Evolutionary conservation across 2,888 invertebrate species (phyloP).

Genomic region (Lathronympha strigana): DNA sequence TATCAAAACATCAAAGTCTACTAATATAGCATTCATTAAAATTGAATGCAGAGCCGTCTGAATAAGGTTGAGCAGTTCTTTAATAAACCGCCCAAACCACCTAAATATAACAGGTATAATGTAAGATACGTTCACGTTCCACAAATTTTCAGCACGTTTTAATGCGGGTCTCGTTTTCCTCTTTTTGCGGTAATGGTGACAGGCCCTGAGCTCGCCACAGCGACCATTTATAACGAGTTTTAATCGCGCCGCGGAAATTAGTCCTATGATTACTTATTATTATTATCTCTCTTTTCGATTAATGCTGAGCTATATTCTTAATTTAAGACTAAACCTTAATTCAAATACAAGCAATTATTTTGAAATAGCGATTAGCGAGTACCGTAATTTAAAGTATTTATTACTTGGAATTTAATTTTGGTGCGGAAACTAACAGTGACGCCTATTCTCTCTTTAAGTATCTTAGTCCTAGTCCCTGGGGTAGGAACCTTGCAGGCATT

Average conservation of each 20-base stretch:
- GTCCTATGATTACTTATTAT: constrained; percentile 60
- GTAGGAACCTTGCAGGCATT: no score
- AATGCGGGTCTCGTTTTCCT: constrained; percentile 61
- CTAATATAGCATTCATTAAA: constrained; percentile 17
- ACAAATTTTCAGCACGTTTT: constrained; percentile 62
- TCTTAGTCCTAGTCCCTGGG: no score
- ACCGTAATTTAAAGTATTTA: no score
- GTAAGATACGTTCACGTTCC: constrained; percentile 48
- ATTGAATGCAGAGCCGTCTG: constrained; percentile 25
- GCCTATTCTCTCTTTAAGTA: no score
- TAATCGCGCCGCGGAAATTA: constrained; percentile 72
- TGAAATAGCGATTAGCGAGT: no score
- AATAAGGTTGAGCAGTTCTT: constrained; percentile 14
- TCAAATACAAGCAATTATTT: no score
- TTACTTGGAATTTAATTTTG: background rate
- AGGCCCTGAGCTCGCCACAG: constrained; percentile 58
- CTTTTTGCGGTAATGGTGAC: constrained; percentile 71
- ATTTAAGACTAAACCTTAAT: no score
- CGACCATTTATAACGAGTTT: constrained; percentile 71
- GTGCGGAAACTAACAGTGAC: background rate
- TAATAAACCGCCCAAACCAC: constrained; percentile 23
- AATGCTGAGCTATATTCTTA: no score
- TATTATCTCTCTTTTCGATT: constrained; percentile 48
- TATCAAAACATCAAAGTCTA: background rate
- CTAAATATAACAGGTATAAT: constrained; percentile 39